Evolutionary conservation across 2,888 invertebrate genomes (phyloP), one percentile per base, ranked within the genome.

Genomic region (Drosophila suboccidentalis): DNA sequence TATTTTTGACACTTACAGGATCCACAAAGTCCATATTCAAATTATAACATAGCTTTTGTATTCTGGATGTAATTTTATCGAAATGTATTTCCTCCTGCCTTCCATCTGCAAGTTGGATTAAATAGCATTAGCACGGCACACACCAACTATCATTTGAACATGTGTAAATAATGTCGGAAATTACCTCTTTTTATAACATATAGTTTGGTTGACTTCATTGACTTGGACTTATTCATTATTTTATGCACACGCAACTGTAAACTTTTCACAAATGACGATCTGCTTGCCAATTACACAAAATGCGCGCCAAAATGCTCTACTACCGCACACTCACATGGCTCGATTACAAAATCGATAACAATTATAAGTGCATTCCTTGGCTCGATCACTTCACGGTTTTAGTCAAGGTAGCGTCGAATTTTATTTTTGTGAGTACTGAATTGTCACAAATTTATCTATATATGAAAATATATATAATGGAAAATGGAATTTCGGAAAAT

Each of bases 11-110:
- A 58, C 95, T 95, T 94, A 98, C 98, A 34, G 99, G 98, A 92
- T 99, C 98, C 26, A 99, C 96, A 94, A 97, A 99, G 77, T 99
- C 98, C 96, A 96, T 96, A 92, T 99, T 97, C 55, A 99, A 94
- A 22, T 98, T 98, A 94, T 99, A 98, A 91, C 99, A 98, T 63
- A 99, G 94, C 91, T 99, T 99, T 89, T 97, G 96, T 53, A 99
- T 97, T 88, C 99, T 94, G 1, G 98, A 98, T 0, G 99, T 99
- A 71, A 99, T 99, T 94, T 99, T 99, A 93, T 99, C 99, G 91
- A 99, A 97, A 93, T 98, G 97, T 1, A 99, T 97, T 82, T 96
- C 96, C 92, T 99, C 99, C 90, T 96, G 95, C 59, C 97, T 94
- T 0, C 98, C 98, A 94, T 96, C 98, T 97, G 86, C 15, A 91